These are phyloP conservation scores for Agapostemon virescens DNA, from an alignment of 2,888 invertebrate species.

Conservation along the genomic window DNA sequence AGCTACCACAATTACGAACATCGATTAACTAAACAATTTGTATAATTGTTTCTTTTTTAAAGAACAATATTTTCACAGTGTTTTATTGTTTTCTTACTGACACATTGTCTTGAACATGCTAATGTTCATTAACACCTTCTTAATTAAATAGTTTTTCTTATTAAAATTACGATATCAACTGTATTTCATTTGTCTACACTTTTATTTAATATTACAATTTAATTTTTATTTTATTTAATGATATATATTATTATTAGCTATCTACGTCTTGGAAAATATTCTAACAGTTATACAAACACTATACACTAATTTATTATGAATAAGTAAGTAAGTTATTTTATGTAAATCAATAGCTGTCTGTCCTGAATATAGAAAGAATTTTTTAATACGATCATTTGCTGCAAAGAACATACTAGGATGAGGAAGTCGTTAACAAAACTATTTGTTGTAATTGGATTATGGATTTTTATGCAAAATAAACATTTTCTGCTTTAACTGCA, in stretches of 20 bases:
- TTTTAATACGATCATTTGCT: neutral
- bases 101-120: neutral
- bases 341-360: neutral
- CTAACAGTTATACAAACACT: neutral
- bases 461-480: neutral
- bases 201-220: neutral
- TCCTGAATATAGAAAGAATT: neutral
- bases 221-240: too few species aligned
- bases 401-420: neutral
- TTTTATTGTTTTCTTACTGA: neutral
- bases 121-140: too few species aligned
- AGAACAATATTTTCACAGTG: neutral
- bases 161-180: neutral
- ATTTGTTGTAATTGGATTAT: neutral
- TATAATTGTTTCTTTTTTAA: neutral
- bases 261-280: neutral
- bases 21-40: neutral
- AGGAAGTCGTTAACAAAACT: neutral
- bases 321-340: neutral
- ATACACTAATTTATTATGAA: neutral
- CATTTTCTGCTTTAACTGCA: neutral
- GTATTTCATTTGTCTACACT: neutral
- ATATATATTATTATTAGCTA: too few species aligned
- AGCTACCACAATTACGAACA: neutral
- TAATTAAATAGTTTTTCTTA: neutral